These are phyloP conservation scores for Eurypyga helias DNA, from an alignment of 2,113 vertebrate species.

Conservation along the genomic window DNA sequence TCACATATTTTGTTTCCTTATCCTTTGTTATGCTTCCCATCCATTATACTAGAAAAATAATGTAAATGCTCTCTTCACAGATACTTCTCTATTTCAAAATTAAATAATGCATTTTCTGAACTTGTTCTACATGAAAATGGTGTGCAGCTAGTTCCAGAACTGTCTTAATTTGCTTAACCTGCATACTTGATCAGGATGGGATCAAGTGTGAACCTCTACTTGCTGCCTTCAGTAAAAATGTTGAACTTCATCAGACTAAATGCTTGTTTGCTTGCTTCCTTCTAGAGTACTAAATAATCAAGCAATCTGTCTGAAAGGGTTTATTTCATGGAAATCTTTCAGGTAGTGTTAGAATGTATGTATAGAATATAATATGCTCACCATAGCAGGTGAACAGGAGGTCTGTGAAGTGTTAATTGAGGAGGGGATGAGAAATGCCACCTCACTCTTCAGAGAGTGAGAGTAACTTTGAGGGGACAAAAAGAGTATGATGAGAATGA, in stretches of 20 bases:
- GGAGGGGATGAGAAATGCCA: not conserved
- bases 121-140: constrained; percentile 8
- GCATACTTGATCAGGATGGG: constrained; percentile 1
- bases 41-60: not conserved
- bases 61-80: not conserved
- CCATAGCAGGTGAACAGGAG: not conserved
- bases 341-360: not conserved
- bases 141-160: constrained; percentile 19
- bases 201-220: not conserved
- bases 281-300: not conserved
- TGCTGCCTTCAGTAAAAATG: not conserved
- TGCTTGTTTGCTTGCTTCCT: not conserved
- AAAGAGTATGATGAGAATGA: constrained; percentile 30
- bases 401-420: not conserved
- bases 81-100: not conserved
- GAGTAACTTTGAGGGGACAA: not conserved
- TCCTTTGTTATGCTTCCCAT: not conserved
- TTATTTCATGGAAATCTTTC: not conserved
- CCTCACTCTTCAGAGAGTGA: not conserved
- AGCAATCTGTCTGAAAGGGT: not conserved
- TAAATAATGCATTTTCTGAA: constrained; percentile 42
- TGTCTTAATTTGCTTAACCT: not conserved
- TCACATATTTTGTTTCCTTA: not conserved
- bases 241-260: not conserved
- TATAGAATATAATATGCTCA: not conserved